Percentiles rank a stretch among this genome's conserved stretches.
phyloP scores from a whole-genome alignment of 2,888 invertebrate species.

The Icerya purchasi region DNA sequence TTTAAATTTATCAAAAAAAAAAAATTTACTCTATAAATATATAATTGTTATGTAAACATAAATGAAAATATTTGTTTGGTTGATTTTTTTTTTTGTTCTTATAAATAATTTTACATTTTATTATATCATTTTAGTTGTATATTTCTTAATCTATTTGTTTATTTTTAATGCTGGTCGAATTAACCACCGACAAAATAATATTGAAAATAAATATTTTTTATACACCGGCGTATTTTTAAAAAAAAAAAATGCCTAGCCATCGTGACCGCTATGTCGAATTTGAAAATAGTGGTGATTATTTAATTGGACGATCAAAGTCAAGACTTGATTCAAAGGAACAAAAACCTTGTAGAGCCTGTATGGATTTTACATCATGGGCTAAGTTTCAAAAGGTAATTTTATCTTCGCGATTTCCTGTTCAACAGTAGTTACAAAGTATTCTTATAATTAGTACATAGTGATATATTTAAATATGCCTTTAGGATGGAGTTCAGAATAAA shows the following conservation, averaged over 20 bases:
- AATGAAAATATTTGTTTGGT: too few species aligned
- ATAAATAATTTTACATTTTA: too few species aligned
- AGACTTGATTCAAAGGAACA: not conserved
- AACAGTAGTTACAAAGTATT: not conserved
- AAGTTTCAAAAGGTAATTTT: conserved; percentile 5
- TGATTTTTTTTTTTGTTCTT: too few species aligned
- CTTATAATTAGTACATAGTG: not conserved
- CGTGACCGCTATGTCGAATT: not conserved
- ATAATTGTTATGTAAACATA: too few species aligned
- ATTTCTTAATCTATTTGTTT: too few species aligned
- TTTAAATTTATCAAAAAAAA: too few species aligned
- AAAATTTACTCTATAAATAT: too few species aligned
- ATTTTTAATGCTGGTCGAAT: too few species aligned
- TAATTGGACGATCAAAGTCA: not conserved
- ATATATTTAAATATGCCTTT: not conserved
- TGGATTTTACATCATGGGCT: conserved; percentile 11
- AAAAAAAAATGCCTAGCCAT: not conserved
- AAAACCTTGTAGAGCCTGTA: conserved; percentile 6
- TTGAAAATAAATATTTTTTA: too few species aligned
- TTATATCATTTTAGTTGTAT: too few species aligned
- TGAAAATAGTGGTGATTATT: not conserved
- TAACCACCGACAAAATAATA: too few species aligned
- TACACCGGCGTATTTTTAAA: too few species aligned
- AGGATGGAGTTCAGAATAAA: conserved; percentile 6
- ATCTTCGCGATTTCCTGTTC: not conserved